phyloP scores from a whole-genome alignment of 2,888 invertebrate species.

The Sepiola atlantica region DNA sequence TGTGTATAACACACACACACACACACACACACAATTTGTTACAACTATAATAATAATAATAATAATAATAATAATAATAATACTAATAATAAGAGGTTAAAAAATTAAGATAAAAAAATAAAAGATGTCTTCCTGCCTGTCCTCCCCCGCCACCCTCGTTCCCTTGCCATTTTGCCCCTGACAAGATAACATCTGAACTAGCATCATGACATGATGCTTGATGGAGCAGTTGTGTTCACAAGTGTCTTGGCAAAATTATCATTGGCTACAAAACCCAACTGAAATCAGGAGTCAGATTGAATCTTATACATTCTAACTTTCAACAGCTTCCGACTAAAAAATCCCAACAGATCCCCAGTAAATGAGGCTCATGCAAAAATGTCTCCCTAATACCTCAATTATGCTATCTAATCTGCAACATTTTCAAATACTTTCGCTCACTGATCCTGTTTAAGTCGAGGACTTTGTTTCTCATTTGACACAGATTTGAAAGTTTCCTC shows the following conservation, averaged over 20 bases:
- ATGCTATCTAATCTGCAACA: slow-evolving; percentile 46
- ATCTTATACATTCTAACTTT: slow-evolving; percentile 47
- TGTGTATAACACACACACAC: not conserved
- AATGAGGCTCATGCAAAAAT: slow-evolving; percentile 47
- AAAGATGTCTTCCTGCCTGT: not conserved
- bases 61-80: not conserved
- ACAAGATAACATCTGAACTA: slow-evolving; percentile 46
- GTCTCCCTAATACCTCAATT: slow-evolving; percentile 48
- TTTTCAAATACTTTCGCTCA: slow-evolving; percentile 48
- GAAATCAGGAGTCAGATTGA: slow-evolving; percentile 46
- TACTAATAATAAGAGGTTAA: not conserved
- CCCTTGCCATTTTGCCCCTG: not conserved
- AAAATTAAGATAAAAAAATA: not conserved
- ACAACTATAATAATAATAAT: not conserved
- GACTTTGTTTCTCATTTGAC: slow-evolving; percentile 48
- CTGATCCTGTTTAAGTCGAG: slow-evolving; percentile 47
- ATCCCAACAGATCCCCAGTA: slow-evolving; percentile 46
- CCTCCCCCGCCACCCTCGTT: not conserved
- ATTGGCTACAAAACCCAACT: slow-evolving; percentile 44
- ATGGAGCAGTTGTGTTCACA: slow-evolving; percentile 43
- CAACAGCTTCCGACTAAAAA: slow-evolving; percentile 48
- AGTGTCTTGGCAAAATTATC: slow-evolving; percentile 45
- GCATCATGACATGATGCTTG: slow-evolving; percentile 45
- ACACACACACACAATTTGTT: slow-evolving; percentile 4
- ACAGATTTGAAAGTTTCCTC: slow-evolving; percentile 46